Percentiles rank a stretch among this genome's conserved stretches.
Conservation (phyloP, 92 coral and sea anemone genomes). For the Epizoanthus stellaris region DNA sequence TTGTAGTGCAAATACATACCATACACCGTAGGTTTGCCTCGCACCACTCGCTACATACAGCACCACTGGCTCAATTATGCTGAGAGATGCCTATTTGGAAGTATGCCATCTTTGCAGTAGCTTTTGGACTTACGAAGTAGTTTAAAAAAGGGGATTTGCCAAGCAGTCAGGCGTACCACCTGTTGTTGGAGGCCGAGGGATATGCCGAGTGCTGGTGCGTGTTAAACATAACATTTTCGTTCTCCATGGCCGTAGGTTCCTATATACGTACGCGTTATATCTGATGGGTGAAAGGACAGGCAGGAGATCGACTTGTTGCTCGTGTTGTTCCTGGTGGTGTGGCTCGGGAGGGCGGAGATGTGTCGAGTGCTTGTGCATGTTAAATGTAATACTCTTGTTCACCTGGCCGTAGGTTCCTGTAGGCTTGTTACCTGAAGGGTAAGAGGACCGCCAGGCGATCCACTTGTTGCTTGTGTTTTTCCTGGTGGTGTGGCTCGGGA, state of each 20-base stretch:
- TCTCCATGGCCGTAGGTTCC: slow-evolving; percentile 36
- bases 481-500: slow-evolving; percentile 83
- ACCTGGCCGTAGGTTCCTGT: slow-evolving; percentile 45
- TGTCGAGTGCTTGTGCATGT: background rate
- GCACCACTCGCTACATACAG: no score
- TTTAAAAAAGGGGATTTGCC: no score
- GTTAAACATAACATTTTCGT: background rate
- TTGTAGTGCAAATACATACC: no score
- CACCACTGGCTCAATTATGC: no score
- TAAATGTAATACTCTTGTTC: background rate
- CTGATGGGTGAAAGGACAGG: slow-evolving; percentile 68
- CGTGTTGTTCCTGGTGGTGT: slow-evolving; percentile 77
- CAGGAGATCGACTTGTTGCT: slow-evolving; percentile 58
- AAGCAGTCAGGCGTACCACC: no score
- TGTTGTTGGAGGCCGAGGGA: no score
- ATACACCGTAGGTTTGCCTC: no score
- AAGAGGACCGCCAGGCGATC: slow-evolving; percentile 58
- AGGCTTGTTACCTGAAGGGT: slow-evolving; percentile 65
- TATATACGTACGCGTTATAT: slow-evolving; percentile 44
- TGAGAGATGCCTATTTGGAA: no score
- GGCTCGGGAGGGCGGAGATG: slow-evolving; percentile 56
- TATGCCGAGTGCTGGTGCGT: no score
- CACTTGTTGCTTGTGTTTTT: slow-evolving; percentile 65
- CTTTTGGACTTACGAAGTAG: no score
- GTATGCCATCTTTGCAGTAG: no score